Percentiles rank a stretch among this genome's conserved stretches.
Conservation (phyloP, 2,113 vertebrate species). For the Ameiurus melas region DNA sequence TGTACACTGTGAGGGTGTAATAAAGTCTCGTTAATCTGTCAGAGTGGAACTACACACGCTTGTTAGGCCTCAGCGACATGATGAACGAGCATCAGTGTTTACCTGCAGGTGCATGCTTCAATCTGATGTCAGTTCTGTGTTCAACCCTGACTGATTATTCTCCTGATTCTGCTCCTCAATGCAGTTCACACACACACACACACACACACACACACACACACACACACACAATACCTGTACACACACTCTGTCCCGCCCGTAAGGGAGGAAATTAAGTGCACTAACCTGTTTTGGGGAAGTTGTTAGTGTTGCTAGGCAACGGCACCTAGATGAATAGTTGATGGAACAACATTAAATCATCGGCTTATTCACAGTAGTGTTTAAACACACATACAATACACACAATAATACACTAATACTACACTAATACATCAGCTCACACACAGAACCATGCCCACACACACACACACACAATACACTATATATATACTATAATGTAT, state of each 20-base stretch:
- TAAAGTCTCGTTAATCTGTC: constrained; percentile 55
- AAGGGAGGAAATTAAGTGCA: neutral
- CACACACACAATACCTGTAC: constrained; percentile 12
- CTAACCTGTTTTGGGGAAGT: constrained; percentile 15
- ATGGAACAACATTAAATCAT: neutral
- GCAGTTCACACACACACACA: neutral
- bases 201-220: constrained; percentile 33
- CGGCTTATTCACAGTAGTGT: neutral
- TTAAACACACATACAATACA: constrained; percentile 13
- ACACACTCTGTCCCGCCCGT: neutral
- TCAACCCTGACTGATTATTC: constrained; percentile 6
- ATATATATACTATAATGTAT: neutral
- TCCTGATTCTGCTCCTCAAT: neutral
- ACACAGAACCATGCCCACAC: neutral
- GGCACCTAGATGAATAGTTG: neutral
- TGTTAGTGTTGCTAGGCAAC: constrained; percentile 14
- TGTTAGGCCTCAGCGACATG: neutral
- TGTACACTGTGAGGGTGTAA: constrained; percentile 50
- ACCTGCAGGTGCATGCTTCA: neutral
- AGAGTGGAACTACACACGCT: constrained; percentile 31
- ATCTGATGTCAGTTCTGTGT: neutral
- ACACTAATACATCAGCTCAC: neutral
- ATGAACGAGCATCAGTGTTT: constrained; percentile 4
- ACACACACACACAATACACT: neutral
- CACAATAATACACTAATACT: neutral